Base-by-base conservation (phyloP, 2,888 invertebrate genomes). In the Drosophila sordidula region DNA sequence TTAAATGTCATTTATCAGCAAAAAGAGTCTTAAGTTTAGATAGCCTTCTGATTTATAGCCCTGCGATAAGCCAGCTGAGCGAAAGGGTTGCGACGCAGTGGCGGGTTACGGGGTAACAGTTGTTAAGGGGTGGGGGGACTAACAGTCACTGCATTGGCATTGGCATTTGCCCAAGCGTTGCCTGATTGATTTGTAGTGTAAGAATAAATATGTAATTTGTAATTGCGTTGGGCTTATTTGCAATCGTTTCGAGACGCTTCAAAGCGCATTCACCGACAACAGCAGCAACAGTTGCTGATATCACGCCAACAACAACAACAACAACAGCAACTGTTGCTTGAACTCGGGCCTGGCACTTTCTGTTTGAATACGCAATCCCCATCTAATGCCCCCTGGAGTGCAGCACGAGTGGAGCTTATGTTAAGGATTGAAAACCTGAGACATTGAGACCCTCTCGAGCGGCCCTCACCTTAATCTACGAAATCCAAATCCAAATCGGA, bases 21-120 rank as follows among this genome's bases (percentile, higher is more conserved):
- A 58, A 56, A 50, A 65, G 55, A 80, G 82, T 90, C 78, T 83
- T 83, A 86, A 86, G 86, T 89, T 89, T 89, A 89, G 91, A 90
- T 90, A 90, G 89, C 87, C 88, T 84, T 83, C 84, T 90, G 91
- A 90, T 90, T 90, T 90, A 90, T 89, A 52, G 74, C 75, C 50
- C 46, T 26, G 62, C 74, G 90, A 91, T 91, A 91, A 36, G 36
- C 47, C 14, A 18, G 25, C 25, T 25, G 42, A 47, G 45, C 45
- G 42, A 49, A 51, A 34, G 41, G 58, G 45, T 25, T 45, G 32
- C 38, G n/a, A 6, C 5, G 38, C 4, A 41, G 38, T n/a, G 36
- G 12, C 16, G n/a, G 11, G 26, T 4, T 12, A n/a, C 9, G 8
- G 45, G 14, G 0, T 12, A 3, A 4, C 0, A 12, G 3, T 3